These are phyloP conservation scores for Ligdia adustata DNA, from an alignment of 2,888 invertebrate genomes.

Conservation along the genomic window DNA sequence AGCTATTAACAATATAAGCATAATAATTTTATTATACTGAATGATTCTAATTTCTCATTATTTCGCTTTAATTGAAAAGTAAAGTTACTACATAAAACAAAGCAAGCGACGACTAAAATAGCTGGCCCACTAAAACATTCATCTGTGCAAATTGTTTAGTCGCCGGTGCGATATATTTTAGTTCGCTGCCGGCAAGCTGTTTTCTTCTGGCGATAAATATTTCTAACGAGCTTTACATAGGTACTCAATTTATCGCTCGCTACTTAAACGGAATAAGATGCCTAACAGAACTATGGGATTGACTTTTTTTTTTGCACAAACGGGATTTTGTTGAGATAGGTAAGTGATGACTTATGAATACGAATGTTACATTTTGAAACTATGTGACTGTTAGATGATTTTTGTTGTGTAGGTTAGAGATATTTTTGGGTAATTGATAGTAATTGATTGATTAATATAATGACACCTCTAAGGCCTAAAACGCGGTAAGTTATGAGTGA, in stretches of 20 bases:
- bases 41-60: too few relatives aligned
- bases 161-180: conserved; percentile 26
- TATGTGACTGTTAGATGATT: too few relatives aligned
- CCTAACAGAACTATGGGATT: conserved; percentile 27
- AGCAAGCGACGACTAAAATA: conserved; percentile 13
- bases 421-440: conserved; percentile 1
- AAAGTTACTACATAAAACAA: conserved; percentile 9
- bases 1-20: too few relatives aligned
- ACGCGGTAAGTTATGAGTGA: too few relatives aligned
- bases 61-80: too few relatives aligned
- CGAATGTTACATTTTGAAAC: too few relatives aligned
- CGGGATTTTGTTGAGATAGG: too few relatives aligned
- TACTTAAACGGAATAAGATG: conserved; percentile 19
- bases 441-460: too few relatives aligned
- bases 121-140: conserved; percentile 19
- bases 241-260: conserved; percentile 21
- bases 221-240: conserved; percentile 35
- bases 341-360: too few relatives aligned
- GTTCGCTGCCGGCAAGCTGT: conserved; percentile 29
- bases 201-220: conserved; percentile 34
- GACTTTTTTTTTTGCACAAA: conserved; percentile 10
- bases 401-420: too few relatives aligned
- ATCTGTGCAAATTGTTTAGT: conserved; percentile 19
- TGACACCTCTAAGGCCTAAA: too few relatives aligned
- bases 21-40: too few relatives aligned